Conservation (phyloP, 2,888 invertebrate genomes). For the Athripsodes cinereus region DNA sequence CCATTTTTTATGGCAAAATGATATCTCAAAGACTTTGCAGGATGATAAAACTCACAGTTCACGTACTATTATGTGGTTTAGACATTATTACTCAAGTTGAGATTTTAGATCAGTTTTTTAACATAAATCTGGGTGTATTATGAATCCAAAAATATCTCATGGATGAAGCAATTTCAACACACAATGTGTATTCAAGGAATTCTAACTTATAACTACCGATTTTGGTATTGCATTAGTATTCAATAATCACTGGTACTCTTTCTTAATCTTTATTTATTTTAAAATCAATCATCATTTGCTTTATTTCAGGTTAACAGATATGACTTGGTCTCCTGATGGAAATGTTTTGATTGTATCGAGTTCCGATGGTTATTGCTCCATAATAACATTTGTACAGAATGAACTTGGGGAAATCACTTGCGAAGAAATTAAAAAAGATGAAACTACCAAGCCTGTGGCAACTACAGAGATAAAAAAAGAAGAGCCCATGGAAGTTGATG, state of each 20-base stretch:
- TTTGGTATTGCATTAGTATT: too few relatives aligned
- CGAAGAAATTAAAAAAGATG: conserved; percentile 16
- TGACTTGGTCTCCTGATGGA: conserved; percentile 85
- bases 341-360: conserved; percentile 70
- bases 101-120: too few relatives aligned
- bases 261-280: neutral
- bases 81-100: too few relatives aligned
- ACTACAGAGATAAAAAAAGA: neutral
- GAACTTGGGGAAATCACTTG: conserved; percentile 58
- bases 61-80: too few relatives aligned
- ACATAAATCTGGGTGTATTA: too few relatives aligned
- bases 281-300: neutral
- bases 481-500: conserved; percentile 7
- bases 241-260: neutral
- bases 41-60: too few relatives aligned
- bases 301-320: conserved; percentile 61
- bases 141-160: too few relatives aligned
- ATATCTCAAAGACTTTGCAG: too few relatives aligned
- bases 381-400: conserved; percentile 66
- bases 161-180: too few relatives aligned
- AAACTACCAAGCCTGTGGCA: conserved; percentile 1
- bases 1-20: too few relatives aligned
- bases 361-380: conserved; percentile 85
- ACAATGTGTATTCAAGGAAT: too few relatives aligned
- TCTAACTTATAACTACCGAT: too few relatives aligned